Evolutionary conservation across 92 coral and sea anemone species (phyloP).

Genomic region (Nematostella vectensis): DNA sequence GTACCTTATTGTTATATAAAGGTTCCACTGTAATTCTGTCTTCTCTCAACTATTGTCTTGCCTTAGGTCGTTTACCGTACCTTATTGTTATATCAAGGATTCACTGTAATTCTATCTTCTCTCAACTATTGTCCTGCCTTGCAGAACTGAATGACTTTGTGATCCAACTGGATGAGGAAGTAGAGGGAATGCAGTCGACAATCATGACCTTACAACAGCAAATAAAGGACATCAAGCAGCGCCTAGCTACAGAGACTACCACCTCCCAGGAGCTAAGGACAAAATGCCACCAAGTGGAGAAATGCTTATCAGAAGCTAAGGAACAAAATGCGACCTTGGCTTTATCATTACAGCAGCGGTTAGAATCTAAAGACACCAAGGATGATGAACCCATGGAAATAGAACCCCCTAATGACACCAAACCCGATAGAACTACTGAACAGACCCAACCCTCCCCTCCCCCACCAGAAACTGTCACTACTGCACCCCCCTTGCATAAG

Average conservation of each 20-base stretch:
- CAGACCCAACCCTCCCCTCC: constrained; percentile 17
- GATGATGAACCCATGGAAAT: constrained; percentile 8
- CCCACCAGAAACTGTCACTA: constrained; percentile 21
- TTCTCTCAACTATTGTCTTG: too few species aligned
- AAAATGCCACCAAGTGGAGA: constrained; percentile 39
- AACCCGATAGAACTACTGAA: constrained; percentile 8
- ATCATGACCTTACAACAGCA: constrained; percentile 95
- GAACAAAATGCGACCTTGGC: constrained; percentile 38
- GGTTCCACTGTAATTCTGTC: too few species aligned
- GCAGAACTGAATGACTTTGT: constrained; percentile 98
- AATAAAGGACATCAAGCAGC: constrained; percentile 74
- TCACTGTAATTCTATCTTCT: too few species aligned
- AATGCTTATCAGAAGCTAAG: constrained; percentile 40
- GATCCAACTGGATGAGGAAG: constrained; percentile 96
- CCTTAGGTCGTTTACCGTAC: too few species aligned
- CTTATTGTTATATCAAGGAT: too few species aligned
- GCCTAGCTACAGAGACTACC: constrained; percentile 44
- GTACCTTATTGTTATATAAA: too few species aligned
- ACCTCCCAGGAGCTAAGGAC: constrained; percentile 28
- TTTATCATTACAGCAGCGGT: constrained; percentile 32
- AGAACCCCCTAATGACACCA: constrained; percentile 18
- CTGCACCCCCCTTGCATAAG: constrained; percentile 18
- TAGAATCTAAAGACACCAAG: constrained; percentile 13
- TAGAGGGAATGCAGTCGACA: constrained; percentile 99
- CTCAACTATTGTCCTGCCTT: too few species aligned